Conservation (phyloP, 2,888 invertebrate genomes). For the Mamestra brassicae region DNA sequence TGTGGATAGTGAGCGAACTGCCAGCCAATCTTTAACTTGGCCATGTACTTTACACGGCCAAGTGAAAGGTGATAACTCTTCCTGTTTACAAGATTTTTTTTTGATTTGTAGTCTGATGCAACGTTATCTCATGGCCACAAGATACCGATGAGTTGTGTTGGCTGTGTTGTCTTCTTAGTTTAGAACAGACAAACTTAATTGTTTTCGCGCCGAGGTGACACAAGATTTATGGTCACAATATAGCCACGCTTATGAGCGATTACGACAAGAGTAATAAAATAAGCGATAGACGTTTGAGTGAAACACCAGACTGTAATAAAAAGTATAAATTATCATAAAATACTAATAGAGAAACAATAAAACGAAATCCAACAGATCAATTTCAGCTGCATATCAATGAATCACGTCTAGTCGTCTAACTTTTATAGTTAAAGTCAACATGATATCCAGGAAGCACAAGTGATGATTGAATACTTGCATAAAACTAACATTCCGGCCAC, state of each 20-base stretch:
- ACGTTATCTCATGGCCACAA: constrained; percentile 9
- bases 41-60: constrained; percentile 13
- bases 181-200: constrained; percentile 45
- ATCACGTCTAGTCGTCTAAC: constrained; percentile 24
- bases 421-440: constrained; percentile 54
- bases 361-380: constrained; percentile 10
- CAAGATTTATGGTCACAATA: constrained; percentile 51
- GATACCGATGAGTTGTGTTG: constrained; percentile 51
- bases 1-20: constrained; percentile 29
- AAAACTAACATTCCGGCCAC: constrained; percentile 77
- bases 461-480: constrained; percentile 64
- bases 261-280: constrained; percentile 33
- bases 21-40: not conserved
- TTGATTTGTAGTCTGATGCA: constrained; percentile 49
- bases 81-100: constrained; percentile 49
- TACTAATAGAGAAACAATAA: constrained; percentile 17
- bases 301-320: constrained; percentile 10
- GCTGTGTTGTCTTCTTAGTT: constrained; percentile 33
- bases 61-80: constrained; percentile 56
- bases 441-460: constrained; percentile 71
- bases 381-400: constrained; percentile 38
- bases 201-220: constrained; percentile 47
- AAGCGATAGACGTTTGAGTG: constrained; percentile 1
- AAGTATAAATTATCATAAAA: constrained; percentile 15
- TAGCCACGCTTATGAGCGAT: constrained; percentile 36